Evolutionary conservation across 1,140 invertebrate genomes (phyloP).

Genomic region (Metopolophium dirhodum): DNA sequence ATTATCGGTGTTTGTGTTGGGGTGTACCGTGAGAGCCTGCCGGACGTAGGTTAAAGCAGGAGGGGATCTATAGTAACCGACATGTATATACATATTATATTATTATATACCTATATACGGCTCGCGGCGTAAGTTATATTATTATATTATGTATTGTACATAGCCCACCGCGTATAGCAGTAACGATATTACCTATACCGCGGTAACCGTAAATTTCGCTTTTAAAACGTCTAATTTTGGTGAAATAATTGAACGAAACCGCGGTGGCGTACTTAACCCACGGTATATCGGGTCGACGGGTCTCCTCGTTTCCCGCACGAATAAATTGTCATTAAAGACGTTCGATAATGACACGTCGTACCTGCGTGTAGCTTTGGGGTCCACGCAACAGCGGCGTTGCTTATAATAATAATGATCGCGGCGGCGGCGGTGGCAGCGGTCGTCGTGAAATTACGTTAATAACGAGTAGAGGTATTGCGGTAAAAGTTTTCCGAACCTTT

Average conservation of each 20-base stretch:
- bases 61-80: not conserved
- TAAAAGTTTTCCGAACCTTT: not conserved
- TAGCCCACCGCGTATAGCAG: not conserved
- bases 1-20: no score
- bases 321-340: not conserved
- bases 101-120: no score
- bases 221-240: not conserved
- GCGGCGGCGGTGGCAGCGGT: no score
- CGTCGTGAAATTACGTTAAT: not conserved
- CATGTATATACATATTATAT: not conserved
- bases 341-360: not conserved
- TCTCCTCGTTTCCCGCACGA: not conserved
- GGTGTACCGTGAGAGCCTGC: no score
- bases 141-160: not conserved
- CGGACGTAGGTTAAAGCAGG: not conserved
- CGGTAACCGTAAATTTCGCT: slow-evolving; percentile 16
- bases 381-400: not conserved
- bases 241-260: not conserved
- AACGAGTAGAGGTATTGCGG: not conserved
- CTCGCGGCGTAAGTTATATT: not conserved
- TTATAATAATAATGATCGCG: not conserved
- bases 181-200: not conserved
- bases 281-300: no score
- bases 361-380: not conserved
- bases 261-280: not conserved